Conservation (phyloP, 2,797 vertebrate genomes). For the Tragopan temminckii region DNA sequence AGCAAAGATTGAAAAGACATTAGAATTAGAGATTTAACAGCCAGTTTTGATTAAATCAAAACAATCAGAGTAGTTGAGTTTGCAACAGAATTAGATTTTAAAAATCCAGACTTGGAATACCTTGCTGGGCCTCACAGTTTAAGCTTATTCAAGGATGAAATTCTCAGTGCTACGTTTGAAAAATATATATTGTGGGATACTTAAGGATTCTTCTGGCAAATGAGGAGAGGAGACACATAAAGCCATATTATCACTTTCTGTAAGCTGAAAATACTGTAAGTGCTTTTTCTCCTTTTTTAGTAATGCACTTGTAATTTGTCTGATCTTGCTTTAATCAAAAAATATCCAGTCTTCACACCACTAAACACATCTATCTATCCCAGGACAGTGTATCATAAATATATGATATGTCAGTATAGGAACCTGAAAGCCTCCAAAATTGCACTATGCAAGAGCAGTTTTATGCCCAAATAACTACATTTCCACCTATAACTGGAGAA, state of each 20-base stretch:
- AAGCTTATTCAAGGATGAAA: conserved; percentile 26
- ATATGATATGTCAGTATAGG: background rate
- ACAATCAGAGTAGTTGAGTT: conserved; percentile 57
- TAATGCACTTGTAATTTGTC: background rate
- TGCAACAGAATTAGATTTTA: conserved; percentile 53
- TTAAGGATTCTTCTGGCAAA: conserved; percentile 2
- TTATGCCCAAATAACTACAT: background rate
- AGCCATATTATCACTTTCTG: background rate
- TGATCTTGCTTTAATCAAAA: background rate
- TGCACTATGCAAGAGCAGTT: background rate
- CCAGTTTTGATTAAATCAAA: conserved; percentile 76
- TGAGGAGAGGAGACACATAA: background rate
- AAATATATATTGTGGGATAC: background rate
- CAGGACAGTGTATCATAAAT: background rate
- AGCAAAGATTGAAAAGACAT: conserved; percentile 74
- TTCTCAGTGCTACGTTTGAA: conserved; percentile 36
- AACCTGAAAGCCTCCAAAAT: background rate
- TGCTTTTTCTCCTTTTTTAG: background rate
- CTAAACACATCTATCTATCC: background rate
- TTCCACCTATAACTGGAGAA: background rate
- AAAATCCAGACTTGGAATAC: conserved; percentile 38
- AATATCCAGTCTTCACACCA: background rate
- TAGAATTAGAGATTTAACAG: conserved; percentile 74
- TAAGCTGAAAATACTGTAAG: background rate
- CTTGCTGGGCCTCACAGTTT: conserved; percentile 43